Evolutionary conservation across 2,797 vertebrate species (phyloP).

Genomic region (Cetoscarus ocellatus): DNA sequence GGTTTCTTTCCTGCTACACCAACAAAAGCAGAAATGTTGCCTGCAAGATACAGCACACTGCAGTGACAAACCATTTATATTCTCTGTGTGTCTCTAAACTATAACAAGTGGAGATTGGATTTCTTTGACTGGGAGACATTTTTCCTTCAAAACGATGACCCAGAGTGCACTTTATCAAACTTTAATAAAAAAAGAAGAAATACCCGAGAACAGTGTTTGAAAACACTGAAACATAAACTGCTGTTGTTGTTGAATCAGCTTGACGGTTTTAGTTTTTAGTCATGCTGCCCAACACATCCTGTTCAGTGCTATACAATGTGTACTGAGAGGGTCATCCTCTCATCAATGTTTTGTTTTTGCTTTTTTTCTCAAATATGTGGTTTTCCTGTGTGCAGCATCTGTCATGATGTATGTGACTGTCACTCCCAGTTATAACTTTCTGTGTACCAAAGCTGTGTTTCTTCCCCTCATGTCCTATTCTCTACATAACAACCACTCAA

Average conservation of each 20-base stretch:
- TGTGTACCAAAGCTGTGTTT: background rate
- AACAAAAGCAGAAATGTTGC: slow-evolving; percentile 11
- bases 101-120: background rate
- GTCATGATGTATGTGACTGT: background rate
- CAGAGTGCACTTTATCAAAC: background rate
- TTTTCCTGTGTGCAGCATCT: slow-evolving; percentile 14
- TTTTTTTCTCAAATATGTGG: slow-evolving; percentile 1
- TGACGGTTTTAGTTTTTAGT: rapidly evolving
- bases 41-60: slow-evolving; percentile 13
- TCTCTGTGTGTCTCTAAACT: slow-evolving; percentile 12
- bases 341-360: background rate
- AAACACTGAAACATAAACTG: background rate
- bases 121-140: slow-evolving; percentile 9
- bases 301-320: background rate
- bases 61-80: slow-evolving; percentile 24
- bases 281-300: background rate
- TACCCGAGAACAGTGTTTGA: background rate
- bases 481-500: background rate
- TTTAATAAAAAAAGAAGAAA: background rate
- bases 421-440: background rate
- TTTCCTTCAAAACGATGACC: slow-evolving; percentile 12
- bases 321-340: background rate
- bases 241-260: background rate
- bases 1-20: background rate
- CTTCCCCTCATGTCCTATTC: background rate